These are phyloP conservation scores for Nyleta sp. DNA, from an alignment of 2,888 invertebrate genomes.

Conservation along the genomic window DNA sequence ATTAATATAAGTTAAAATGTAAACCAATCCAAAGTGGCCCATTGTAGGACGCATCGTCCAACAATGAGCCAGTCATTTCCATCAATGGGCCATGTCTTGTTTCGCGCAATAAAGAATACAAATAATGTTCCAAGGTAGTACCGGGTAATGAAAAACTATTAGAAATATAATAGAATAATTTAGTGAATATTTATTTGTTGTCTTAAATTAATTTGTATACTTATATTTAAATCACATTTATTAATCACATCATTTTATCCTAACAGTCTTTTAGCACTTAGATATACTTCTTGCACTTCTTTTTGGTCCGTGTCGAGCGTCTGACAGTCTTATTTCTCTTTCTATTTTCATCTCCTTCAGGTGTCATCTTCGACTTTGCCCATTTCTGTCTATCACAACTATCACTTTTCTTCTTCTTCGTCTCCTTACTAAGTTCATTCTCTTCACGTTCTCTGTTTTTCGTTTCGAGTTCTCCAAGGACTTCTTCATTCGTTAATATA, in stretches of 20 bases:
- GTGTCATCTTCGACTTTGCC: no score
- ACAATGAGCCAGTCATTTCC: neutral
- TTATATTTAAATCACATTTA: no score
- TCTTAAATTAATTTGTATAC: no score
- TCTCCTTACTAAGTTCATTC: slow-evolving; percentile 5
- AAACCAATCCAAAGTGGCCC: slow-evolving; percentile 1
- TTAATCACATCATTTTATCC: no score
- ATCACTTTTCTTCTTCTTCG: slow-evolving; percentile 1
- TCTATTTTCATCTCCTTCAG: no score
- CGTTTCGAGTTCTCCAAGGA: slow-evolving; percentile 7
- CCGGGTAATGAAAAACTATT: slow-evolving; percentile 7
- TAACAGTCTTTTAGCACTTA: no score
- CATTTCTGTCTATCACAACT: no score
- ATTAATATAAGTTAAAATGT: slow-evolving; percentile 4
- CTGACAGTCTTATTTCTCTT: no score
- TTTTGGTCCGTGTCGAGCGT: no score
- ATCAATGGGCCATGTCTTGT: slow-evolving; percentile 1
- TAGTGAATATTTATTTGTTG: no score
- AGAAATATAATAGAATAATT: neutral
- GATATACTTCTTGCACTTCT: no score
- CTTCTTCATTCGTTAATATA: slow-evolving; percentile 26
- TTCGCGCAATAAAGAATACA: neutral
- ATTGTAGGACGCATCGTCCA: slow-evolving; percentile 9
- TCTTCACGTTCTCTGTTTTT: slow-evolving; percentile 9
- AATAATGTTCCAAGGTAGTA: neutral